Evolutionary conservation across 2,888 invertebrate species (phyloP).

Genomic region (Drosophila tripunctata): DNA sequence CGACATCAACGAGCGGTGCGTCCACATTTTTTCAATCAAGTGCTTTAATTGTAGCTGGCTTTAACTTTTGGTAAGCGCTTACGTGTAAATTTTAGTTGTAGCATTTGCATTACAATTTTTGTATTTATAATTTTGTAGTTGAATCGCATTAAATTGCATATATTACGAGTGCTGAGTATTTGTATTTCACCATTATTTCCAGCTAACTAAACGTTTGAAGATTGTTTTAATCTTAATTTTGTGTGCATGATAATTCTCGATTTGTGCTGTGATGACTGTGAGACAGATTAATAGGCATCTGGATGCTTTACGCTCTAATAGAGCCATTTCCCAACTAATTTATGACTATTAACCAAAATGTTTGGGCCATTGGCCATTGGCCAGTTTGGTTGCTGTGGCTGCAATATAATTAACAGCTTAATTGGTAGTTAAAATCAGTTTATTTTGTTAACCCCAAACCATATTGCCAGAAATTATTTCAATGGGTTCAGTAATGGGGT

Average conservation of each 20-base stretch:
- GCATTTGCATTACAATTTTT: conserved; percentile 55
- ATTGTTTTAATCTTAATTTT: conserved; percentile 26
- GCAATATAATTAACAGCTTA: conserved; percentile 20
- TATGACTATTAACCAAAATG: conserved; percentile 46
- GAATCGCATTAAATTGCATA: conserved; percentile 22
- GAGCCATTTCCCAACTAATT: conserved; percentile 54
- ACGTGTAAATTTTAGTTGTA: neutral
- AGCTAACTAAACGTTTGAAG: conserved; percentile 20
- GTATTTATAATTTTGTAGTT: conserved; percentile 37
- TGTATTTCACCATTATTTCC: conserved; percentile 54
- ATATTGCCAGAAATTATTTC: conserved; percentile 13
- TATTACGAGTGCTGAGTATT: too few relatives aligned
- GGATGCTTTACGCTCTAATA: conserved; percentile 21
- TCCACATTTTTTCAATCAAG: conserved; percentile 57
- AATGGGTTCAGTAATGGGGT: conserved; percentile 15
- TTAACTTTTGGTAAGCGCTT: conserved; percentile 7
- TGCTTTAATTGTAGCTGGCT: conserved; percentile 56
- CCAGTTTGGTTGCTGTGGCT: neutral
- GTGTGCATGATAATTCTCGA: conserved; percentile 29
- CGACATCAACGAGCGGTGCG: conserved; percentile 31
- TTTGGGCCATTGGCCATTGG: conserved; percentile 10
- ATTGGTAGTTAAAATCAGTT: conserved; percentile 18
- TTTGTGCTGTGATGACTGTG: conserved; percentile 19
- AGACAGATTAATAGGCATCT: conserved; percentile 28
- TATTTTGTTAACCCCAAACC: conserved; percentile 2